phyloP scores from a whole-genome alignment of 2,888 invertebrate species.

The Hyalella azteca region DNA sequence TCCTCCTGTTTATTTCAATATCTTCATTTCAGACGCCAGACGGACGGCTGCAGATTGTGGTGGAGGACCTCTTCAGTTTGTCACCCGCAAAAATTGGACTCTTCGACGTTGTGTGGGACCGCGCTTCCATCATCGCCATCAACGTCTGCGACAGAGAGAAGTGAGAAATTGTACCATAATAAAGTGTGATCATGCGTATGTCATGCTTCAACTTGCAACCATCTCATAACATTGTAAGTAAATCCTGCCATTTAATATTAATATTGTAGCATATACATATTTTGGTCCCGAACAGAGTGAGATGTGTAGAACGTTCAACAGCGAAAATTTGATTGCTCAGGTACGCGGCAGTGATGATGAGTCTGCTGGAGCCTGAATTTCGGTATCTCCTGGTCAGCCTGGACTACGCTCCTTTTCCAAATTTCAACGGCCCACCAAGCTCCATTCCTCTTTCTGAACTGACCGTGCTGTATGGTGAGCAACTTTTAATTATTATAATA shows the following conservation, averaged over 20 bases:
- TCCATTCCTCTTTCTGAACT: background rate
- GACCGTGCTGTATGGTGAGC: background rate
- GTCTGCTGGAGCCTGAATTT: background rate
- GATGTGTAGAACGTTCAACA: too few species aligned
- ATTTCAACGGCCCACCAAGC: background rate
- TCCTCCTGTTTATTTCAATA: too few species aligned
- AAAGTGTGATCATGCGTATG: too few species aligned
- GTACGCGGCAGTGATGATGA: background rate
- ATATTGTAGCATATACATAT: too few species aligned
- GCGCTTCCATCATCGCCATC: slow-evolving; percentile 60
- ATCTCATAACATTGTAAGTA: too few species aligned
- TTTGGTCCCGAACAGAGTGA: too few species aligned
- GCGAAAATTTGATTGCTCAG: too few species aligned
- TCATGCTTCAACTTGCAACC: too few species aligned
- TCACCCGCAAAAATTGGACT: slow-evolving; percentile 59
- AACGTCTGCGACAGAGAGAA: slow-evolving; percentile 47
- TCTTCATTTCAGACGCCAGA: slow-evolving; percentile 58
- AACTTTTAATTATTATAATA: too few species aligned
- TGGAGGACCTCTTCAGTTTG: slow-evolving; percentile 59
- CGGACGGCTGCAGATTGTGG: slow-evolving; percentile 59
- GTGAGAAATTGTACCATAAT: slow-evolving; percentile 39
- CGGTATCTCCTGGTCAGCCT: background rate
- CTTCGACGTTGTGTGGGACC: slow-evolving; percentile 61
- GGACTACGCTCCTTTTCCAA: background rate
- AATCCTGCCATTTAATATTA: too few species aligned